Evolutionary conservation across 1,140 invertebrate genomes (phyloP), one percentile per base, ranked within the genome.

Genomic region (Samia ricini): DNA sequence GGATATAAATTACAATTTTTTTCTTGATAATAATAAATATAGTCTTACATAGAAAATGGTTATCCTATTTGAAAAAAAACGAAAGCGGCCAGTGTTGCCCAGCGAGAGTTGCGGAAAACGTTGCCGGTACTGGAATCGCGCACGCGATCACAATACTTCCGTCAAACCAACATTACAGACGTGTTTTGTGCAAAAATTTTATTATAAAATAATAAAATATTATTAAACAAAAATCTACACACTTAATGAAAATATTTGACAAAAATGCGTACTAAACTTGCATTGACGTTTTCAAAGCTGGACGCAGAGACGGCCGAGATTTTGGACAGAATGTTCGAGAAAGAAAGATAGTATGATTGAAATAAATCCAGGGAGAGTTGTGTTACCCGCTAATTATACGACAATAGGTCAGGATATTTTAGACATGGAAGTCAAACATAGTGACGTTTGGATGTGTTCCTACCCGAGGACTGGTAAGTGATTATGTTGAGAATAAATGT

Each of bases 381-480:
- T 96, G 5, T 73, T 96, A 22, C 95, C 95, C 1, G 91, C 93
- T 0, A 92, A 93, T 63, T 96, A 92, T 66, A 89, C 92, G 56
- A 92, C 93, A 7, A 92, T 95, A n/a, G 94, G 93, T 0, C 91
- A 94, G 63, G 92, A 93, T 63, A 95, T 96, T 49, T 81, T 94
- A 18, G 92, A 95, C 60, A 89, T 95, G 59, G 88, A 93, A 29
- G 91, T 96, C 1, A 89, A 93, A 33, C 88, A 94, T 2, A 94
- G 94, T 66, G 96, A 97, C 73, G 91, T 96, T 0, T 97, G 95
- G 95, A 86, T 97, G 77, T 92, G 96, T 20, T 96, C 95, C 7
- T 96, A 94, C 91, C 96, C 96, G 0, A 92, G 96, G 71, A 96
- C 96, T 66, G 95, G 95, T 95, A 84, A 90, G 84, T 76, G n/a